Percentiles rank a stretch among this genome's conserved stretches.
Conservation (phyloP, 92 coral and sea anemone genomes). For the Porites rus region DNA sequence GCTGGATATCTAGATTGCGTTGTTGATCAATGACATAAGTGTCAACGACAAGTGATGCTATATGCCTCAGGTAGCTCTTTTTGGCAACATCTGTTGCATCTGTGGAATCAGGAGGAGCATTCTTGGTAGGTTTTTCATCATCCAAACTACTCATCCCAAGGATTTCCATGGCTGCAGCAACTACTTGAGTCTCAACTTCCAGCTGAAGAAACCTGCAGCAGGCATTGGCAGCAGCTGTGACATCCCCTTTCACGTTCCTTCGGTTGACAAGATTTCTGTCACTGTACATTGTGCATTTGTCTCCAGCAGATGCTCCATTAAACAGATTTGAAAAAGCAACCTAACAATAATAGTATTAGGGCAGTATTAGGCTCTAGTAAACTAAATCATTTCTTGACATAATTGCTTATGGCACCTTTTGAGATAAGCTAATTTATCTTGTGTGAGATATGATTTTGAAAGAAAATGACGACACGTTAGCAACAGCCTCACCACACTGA, state of each 20-base stretch:
- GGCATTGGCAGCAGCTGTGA: conserved; percentile 77
- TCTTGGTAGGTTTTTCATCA: conserved; percentile 47
- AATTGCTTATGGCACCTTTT: background rate
- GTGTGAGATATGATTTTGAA: background rate
- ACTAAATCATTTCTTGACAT: background rate
- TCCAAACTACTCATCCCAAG: conserved; percentile 67
- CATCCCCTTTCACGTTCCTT: conserved; percentile 83
- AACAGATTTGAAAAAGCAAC: conserved; percentile 72
- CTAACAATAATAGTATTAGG: conserved; percentile 17
- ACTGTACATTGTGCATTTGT: conserved; percentile 84
- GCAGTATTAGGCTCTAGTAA: background rate
- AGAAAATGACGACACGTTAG: background rate
- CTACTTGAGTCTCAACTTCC: conserved; percentile 69
- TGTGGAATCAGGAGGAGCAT: background rate
- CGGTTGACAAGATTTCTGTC: conserved; percentile 74
- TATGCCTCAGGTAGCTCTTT: conserved; percentile 52
- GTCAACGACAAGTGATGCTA: conserved; percentile 77
- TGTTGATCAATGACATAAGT: conserved; percentile 67
- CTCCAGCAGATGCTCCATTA: conserved; percentile 75
- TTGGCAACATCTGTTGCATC: conserved; percentile 56
- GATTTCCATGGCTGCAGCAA: conserved; percentile 72
- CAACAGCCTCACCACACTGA: background rate
- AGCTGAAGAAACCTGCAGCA: conserved; percentile 75
- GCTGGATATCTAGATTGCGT: conserved; percentile 60
- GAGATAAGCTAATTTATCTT: background rate